Percentiles rank a stretch among this genome's conserved stretches.
phyloP scores from a whole-genome alignment of 92 coral and sea anemone genomes.

The Pocillopora meandrina region DNA sequence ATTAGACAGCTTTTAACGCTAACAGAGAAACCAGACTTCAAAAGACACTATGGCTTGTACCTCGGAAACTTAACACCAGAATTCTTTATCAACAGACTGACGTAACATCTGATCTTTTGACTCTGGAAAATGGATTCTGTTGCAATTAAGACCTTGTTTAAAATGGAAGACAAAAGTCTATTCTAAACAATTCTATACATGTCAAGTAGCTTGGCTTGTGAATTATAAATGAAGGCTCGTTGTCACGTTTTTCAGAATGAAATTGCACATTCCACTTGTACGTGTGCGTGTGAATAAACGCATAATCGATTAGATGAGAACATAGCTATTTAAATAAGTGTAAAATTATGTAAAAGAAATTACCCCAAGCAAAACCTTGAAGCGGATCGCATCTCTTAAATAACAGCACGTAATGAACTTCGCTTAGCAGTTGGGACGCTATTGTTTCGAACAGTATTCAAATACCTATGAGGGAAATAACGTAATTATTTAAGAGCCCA shows the following conservation, averaged over 20 bases:
- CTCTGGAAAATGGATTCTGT: neutral
- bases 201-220: slow-evolving; percentile 4
- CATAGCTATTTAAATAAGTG: neutral
- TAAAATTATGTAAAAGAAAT: neutral
- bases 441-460: slow-evolving; percentile 2
- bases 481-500: neutral
- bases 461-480: neutral
- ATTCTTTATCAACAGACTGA: neutral
- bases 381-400: neutral
- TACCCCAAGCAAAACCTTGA: neutral
- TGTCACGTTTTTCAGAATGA: slow-evolving; percentile 1
- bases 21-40: neutral
- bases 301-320: neutral
- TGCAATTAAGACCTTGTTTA: slow-evolving; percentile 14
- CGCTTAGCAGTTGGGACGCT: neutral
- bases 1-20: neutral
- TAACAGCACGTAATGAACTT: neutral
- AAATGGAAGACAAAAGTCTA: neutral
- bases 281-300: neutral
- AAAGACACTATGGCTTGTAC: neutral
- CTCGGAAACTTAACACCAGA: slow-evolving; percentile 15
- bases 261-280: neutral
- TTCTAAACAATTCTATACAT: neutral
- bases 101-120: neutral
- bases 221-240: neutral